phyloP scores from a whole-genome alignment of 2,888 invertebrate genomes.

The Neoascia interrupta region DNA sequence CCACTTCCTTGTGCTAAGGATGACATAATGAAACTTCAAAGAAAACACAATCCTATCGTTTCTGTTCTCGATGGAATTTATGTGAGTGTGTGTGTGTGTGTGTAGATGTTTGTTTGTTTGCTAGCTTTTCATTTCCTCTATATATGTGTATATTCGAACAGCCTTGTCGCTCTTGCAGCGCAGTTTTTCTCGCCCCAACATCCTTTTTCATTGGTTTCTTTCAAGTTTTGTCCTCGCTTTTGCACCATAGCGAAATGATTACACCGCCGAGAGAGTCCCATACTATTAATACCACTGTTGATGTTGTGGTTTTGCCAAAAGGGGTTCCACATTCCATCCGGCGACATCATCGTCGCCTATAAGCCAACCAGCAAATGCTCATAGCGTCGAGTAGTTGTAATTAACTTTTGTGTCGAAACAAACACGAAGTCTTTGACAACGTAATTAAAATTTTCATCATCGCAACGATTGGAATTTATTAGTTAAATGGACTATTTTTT shows the following conservation, averaged over 20 bases:
- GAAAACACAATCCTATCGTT: background rate
- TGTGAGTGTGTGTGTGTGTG: background rate
- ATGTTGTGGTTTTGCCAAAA: slow-evolving; percentile 22
- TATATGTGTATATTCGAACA: no score
- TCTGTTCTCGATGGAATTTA: no score
- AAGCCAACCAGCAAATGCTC: slow-evolving; percentile 38
- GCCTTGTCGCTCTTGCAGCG: no score
- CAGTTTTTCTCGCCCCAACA: background rate
- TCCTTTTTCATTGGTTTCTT: background rate
- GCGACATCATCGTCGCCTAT: background rate
- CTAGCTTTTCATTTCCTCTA: background rate
- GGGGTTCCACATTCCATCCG: background rate
- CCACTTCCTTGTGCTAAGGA: background rate
- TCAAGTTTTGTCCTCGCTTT: background rate
- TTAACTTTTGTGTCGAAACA: slow-evolving; percentile 64
- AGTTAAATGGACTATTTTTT: slow-evolving; percentile 47
- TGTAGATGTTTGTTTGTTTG: no score
- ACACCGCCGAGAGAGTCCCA: background rate
- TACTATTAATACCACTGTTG: background rate
- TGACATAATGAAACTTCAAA: background rate
- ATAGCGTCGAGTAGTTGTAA: slow-evolving; percentile 54
- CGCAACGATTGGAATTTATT: slow-evolving; percentile 64
- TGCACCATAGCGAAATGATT: background rate
- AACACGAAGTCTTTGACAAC: slow-evolving; percentile 61
- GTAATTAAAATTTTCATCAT: slow-evolving; percentile 68